Conservation (phyloP, 2,888 invertebrate species). For the Apamea crenata region DNA sequence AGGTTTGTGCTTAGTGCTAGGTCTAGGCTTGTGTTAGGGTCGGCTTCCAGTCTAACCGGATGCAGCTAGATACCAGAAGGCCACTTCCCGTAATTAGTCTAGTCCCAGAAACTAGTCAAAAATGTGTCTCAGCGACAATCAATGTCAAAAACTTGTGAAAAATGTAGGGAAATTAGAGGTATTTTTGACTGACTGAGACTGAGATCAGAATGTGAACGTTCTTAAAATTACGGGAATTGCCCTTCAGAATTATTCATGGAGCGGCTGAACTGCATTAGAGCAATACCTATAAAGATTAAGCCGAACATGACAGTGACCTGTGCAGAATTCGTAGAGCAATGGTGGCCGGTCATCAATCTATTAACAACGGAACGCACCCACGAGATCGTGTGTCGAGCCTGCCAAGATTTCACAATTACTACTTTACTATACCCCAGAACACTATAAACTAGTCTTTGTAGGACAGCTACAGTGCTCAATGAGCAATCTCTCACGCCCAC, state of each 20-base stretch:
- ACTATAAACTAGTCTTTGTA: slow-evolving; percentile 45
- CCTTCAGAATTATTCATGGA: neutral
- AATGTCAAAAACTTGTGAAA: no score
- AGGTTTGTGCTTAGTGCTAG: no score
- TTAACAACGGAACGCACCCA: slow-evolving; percentile 50
- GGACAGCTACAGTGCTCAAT: slow-evolving; percentile 58
- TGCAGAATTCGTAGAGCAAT: slow-evolving; percentile 49
- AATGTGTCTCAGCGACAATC: no score
- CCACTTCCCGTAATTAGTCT: no score
- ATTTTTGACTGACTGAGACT: no score
- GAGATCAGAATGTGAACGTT: no score
- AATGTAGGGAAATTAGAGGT: no score
- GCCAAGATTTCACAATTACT: slow-evolving; percentile 75
- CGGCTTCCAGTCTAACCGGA: no score
- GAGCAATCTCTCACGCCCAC: slow-evolving; percentile 67
- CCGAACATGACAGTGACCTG: slow-evolving; percentile 61
- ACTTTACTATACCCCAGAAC: slow-evolving; percentile 52
- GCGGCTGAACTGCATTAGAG: neutral
- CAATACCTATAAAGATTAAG: slow-evolving; percentile 11
- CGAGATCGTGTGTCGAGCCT: slow-evolving; percentile 44
- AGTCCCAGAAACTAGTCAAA: no score
- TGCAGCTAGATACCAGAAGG: no score
- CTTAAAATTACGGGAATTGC: no score
- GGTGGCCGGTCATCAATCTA: slow-evolving; percentile 66
- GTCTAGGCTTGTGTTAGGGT: no score